Conservation (phyloP, 1,140 invertebrate genomes). For the Drosophila saltans region DNA sequence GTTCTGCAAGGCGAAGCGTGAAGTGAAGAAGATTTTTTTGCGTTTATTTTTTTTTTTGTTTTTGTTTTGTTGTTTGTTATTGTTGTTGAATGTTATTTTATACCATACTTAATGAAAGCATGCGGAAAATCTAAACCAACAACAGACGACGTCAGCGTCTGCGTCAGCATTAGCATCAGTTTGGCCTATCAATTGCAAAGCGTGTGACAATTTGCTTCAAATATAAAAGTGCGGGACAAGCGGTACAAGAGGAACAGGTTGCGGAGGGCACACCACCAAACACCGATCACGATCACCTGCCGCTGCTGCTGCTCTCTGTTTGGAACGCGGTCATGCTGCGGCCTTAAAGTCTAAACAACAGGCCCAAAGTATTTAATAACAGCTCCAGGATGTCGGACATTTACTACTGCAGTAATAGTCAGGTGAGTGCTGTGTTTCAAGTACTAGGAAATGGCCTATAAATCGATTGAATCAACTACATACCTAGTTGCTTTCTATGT, state of each 20-base stretch:
- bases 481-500: neutral
- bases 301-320: neutral
- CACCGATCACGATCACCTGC: slow-evolving; percentile 2
- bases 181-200: slow-evolving; percentile 41
- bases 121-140: slow-evolving; percentile 61
- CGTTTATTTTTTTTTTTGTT: slow-evolving; percentile 41
- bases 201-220: slow-evolving; percentile 48
- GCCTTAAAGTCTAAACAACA: neutral
- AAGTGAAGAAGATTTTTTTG: slow-evolving; percentile 56
- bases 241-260: slow-evolving; percentile 51
- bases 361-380: slow-evolving; percentile 19
- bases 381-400: slow-evolving; percentile 73
- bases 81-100: slow-evolving; percentile 35
- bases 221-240: neutral
- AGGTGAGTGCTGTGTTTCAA: slow-evolving; percentile 47
- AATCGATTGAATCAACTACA: too few species aligned
- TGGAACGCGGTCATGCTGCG: slow-evolving; percentile 15
- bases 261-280: slow-evolving; percentile 1
- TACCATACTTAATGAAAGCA: slow-evolving; percentile 42
- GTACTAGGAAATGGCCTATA: neutral
- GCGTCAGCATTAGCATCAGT: slow-evolving; percentile 1
- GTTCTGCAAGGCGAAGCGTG: slow-evolving; percentile 79
- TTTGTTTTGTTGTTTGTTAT: slow-evolving; percentile 47
- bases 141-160: slow-evolving; percentile 44
- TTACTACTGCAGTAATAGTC: slow-evolving; percentile 76